Percentiles rank a stretch among this genome's conserved stretches.
Evolutionary conservation across 1,140 invertebrate species (phyloP).

Genomic region (Bactericera cockerelli): DNA sequence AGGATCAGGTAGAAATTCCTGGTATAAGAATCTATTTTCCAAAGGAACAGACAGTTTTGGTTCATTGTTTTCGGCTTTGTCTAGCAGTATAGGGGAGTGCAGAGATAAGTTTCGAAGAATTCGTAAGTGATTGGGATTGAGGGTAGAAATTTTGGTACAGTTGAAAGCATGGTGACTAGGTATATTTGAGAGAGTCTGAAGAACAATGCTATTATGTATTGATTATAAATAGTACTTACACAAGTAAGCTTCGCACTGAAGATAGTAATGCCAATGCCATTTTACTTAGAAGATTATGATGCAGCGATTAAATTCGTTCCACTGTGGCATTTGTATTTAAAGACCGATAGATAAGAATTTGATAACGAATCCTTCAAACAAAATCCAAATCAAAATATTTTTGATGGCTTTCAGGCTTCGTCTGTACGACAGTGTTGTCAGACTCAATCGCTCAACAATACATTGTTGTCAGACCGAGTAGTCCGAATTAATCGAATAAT

Average conservation of each 20-base stretch:
- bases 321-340: no score
- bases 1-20: conserved; percentile 87
- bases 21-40: conserved; percentile 63
- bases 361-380: no score
- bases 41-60: conserved; percentile 21
- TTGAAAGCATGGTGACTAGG: conserved; percentile 1
- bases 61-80: not conserved
- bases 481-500: no score
- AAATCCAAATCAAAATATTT: no score
- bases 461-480: no score
- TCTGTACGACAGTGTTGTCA: no score
- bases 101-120: not conserved
- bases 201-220: not conserved
- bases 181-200: not conserved
- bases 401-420: no score
- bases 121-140: not conserved
- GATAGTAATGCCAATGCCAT: not conserved
- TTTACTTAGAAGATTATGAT: no score
- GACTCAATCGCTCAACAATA: no score
- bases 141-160: not conserved
- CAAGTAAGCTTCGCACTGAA: not conserved
- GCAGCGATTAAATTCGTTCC: no score
- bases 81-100: not conserved
- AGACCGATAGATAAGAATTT: no score
- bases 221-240: not conserved